A percentile compares a stretch with the other conserved stretches of the same genome.
phyloP scores from a whole-genome alignment of 2,888 invertebrate species.

The Drosophila kanekoi region DNA sequence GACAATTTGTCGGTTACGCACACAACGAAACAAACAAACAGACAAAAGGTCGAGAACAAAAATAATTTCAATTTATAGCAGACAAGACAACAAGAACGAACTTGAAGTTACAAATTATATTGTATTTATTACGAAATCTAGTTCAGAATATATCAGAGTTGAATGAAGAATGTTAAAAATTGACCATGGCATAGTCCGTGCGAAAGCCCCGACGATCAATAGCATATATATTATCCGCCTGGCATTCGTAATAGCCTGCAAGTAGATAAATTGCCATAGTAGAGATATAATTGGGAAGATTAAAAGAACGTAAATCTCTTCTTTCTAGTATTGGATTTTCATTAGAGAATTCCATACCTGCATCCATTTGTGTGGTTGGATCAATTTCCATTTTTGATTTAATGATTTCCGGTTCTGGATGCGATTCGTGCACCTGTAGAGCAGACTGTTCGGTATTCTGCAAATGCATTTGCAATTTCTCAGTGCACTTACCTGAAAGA shows the following conservation, averaged over 20 bases:
- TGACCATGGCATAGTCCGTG: slow-evolving; percentile 89
- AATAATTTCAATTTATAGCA: slow-evolving; percentile 29
- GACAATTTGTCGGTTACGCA: slow-evolving; percentile 78
- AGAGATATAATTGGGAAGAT: no score
- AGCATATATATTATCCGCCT: slow-evolving; percentile 96
- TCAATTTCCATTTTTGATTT: slow-evolving; percentile 98
- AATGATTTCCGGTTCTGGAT: slow-evolving; percentile 91
- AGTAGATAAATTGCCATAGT: no score
- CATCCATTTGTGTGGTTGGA: slow-evolving; percentile 98
- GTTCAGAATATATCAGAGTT: slow-evolving; percentile 6
- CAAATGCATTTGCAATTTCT: not conserved
- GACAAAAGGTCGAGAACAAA: slow-evolving; percentile 57
- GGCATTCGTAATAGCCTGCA: slow-evolving; percentile 92
- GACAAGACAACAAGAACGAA: slow-evolving; percentile 30
- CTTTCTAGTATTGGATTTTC: not conserved
- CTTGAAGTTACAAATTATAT: slow-evolving; percentile 30
- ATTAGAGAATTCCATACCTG: slow-evolving; percentile 86
- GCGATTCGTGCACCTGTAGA: slow-evolving; percentile 93
- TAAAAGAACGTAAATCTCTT: no score
- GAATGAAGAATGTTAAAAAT: slow-evolving; percentile 71
- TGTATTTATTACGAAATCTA: slow-evolving; percentile 20
- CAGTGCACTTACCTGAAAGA: slow-evolving; percentile 89
- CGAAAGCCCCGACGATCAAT: slow-evolving; percentile 96
- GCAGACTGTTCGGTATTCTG: accelerated
- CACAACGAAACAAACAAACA: slow-evolving; percentile 15